A percentile compares a stretch with the other conserved stretches of the same genome.
phyloP scores from a whole-genome alignment of 92 coral and sea anemone species.

The Anthopleura xanthogrammica region DNA sequence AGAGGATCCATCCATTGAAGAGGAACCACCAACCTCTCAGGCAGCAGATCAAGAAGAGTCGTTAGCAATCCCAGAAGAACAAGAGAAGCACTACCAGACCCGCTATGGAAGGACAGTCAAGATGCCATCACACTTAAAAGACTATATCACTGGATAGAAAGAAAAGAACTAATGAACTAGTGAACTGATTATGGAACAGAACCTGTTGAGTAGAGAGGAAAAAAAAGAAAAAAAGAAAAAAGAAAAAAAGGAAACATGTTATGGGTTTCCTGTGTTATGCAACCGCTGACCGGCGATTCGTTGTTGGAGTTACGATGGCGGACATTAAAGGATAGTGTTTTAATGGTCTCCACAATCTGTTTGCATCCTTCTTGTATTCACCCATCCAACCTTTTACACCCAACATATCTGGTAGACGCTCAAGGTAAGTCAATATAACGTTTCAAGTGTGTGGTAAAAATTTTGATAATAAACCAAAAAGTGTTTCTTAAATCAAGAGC shows the following conservation, averaged over 20 bases:
- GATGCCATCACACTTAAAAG: conserved; percentile 19
- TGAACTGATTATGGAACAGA: conserved; percentile 4
- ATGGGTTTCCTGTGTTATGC: neutral
- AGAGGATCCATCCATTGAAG: conserved; percentile 16
- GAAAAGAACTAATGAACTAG: neutral
- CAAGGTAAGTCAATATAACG: no score
- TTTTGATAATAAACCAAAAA: no score
- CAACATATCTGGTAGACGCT: no score
- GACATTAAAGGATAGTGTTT: neutral
- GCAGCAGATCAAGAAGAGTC: conserved; percentile 2
- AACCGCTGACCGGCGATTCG: neutral
- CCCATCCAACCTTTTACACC: neutral
- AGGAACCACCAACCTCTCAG: conserved; percentile 9
- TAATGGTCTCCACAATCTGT: conserved; percentile 2
- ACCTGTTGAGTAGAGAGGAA: no score
- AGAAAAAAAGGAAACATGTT: neutral
- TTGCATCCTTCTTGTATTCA: neutral
- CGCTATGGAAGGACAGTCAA: conserved; percentile 37
- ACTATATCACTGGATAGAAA: conserved; percentile 17
- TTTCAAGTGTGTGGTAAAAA: no score
- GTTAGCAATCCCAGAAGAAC: conserved; percentile 15
- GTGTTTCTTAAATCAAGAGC: no score
- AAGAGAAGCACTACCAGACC: conserved; percentile 19
- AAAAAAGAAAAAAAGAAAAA: no score
- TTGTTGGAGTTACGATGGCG: neutral